Conservation (phyloP, 1,140 invertebrate species). For the Calliphora vicina region DNA sequence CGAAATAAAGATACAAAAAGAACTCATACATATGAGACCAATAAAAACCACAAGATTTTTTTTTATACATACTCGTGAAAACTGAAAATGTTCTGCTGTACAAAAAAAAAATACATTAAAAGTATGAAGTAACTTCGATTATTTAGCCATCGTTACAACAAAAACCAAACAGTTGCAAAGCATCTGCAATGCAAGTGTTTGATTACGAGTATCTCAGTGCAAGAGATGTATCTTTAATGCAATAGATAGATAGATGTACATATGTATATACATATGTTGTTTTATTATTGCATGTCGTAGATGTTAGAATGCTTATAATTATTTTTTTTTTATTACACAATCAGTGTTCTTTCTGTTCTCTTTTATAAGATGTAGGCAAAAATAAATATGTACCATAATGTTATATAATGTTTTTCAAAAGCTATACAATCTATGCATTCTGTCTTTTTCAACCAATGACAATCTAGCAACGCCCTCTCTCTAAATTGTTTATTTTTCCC, state of each 20-base stretch:
- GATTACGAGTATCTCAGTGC: neutral
- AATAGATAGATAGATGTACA: neutral
- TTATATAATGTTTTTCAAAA: neutral
- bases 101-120: too few relatives aligned
- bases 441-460: neutral
- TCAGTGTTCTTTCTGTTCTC: neutral
- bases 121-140: neutral
- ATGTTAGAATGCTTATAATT: neutral
- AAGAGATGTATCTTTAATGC: neutral
- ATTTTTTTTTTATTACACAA: neutral
- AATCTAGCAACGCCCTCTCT: conserved; percentile 24
- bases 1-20: neutral
- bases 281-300: neutral
- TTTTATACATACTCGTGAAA: neutral
- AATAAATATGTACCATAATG: neutral
- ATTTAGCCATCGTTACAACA: neutral
- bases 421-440: neutral
- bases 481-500: neutral
- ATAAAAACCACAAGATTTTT: conserved; percentile 7
- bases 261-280: neutral
- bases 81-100: neutral
- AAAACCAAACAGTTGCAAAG: neutral
- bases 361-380: neutral
- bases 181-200: neutral
- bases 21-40: neutral